Evolutionary conservation across 2,888 invertebrate species (phyloP).

Genomic region (Aphodius sticticus): DNA sequence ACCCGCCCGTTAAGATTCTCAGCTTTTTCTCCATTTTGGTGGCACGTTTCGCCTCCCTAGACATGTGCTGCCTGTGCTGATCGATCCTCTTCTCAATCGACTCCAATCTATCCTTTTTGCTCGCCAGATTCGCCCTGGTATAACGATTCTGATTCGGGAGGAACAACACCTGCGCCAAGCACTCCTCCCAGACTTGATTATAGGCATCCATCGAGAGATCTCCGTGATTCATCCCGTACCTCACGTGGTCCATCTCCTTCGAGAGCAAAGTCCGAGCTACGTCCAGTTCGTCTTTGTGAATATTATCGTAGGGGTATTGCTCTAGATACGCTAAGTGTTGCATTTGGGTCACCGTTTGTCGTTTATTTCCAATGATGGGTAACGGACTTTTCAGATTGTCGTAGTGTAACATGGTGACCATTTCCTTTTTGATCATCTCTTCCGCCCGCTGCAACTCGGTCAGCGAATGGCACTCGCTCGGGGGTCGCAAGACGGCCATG

Average conservation of each 20-base stretch:
- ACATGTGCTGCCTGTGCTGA: conserved; percentile 95
- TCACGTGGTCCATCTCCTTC: conserved; percentile 89
- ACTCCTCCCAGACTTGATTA: conserved; percentile 95
- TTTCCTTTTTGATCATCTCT: conserved; percentile 94
- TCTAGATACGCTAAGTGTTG: conserved; percentile 85
- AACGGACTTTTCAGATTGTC: conserved; percentile 84
- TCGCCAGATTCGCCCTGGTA: conserved; percentile 92
- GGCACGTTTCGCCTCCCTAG: conserved; percentile 94
- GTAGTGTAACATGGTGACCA: conserved; percentile 94
- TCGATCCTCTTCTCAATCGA: conserved; percentile 92
- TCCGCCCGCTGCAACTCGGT: conserved; percentile 94
- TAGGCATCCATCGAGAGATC: conserved; percentile 92
- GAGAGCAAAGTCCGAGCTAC: conserved; percentile 71
- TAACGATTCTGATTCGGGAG: conserved; percentile 79
- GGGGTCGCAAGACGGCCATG: conserved; percentile 79
- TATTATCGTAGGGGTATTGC: conserved; percentile 83
- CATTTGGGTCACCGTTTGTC: conserved; percentile 67
- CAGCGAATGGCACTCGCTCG: conserved; percentile 77
- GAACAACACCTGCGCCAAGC: conserved; percentile 90
- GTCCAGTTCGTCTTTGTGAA: conserved; percentile 72
- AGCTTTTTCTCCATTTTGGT: conserved; percentile 98
- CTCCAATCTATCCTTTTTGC: conserved; percentile 95
- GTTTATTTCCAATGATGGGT: conserved; percentile 57
- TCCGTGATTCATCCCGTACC: conserved; percentile 94
- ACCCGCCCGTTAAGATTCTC: conserved; percentile 93